These are phyloP conservation scores for Barnardius zonarius DNA, from an alignment of 2,113 vertebrate genomes.

Conservation along the genomic window DNA sequence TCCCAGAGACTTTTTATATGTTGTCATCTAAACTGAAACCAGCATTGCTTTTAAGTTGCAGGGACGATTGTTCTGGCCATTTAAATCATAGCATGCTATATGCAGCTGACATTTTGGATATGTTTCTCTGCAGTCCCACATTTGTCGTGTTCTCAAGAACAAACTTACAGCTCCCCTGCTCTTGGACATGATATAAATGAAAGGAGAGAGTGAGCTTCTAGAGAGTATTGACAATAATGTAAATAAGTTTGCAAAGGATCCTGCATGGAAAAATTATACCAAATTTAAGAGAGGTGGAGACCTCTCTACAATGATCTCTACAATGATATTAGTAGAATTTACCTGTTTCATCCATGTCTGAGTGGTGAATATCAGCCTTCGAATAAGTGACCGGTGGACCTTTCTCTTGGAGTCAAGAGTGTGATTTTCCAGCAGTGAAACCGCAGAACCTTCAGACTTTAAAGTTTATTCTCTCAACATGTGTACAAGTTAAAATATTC, in stretches of 20 bases:
- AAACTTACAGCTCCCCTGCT: neutral
- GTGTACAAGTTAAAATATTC: neutral
- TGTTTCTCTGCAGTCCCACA: neutral
- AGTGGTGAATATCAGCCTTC: neutral
- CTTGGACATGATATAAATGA: neutral
- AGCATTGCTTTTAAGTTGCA: neutral
- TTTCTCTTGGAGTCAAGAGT: neutral
- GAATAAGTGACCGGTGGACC: neutral
- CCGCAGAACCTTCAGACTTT: neutral
- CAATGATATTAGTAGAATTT: neutral
- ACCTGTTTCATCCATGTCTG: neutral
- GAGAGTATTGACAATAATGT: neutral
- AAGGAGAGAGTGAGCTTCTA: neutral
- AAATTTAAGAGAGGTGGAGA: neutral
- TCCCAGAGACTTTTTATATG: neutral
- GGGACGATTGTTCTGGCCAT: neutral
- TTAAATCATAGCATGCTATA: neutral
- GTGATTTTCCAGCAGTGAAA: neutral
- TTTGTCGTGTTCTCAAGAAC: neutral
- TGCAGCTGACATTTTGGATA: neutral
- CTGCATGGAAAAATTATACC: neutral
- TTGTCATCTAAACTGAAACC: neutral
- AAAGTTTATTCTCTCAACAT: neutral
- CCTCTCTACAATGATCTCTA: no score
- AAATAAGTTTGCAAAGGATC: neutral